Evolutionary conservation across 2,113 vertebrate species (phyloP).

Genomic region (Takifugu flavidus): DNA sequence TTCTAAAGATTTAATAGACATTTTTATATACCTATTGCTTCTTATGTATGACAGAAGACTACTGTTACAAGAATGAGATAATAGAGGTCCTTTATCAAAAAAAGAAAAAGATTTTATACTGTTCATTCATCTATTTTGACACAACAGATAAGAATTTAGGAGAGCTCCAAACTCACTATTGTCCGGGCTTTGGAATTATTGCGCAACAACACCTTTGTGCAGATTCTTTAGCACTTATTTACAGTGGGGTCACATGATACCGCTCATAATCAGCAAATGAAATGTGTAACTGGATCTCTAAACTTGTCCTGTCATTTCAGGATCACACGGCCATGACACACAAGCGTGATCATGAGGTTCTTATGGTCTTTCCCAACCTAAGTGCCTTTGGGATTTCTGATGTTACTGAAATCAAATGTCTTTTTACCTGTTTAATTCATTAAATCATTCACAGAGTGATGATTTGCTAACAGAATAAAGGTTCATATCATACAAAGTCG

Average conservation of each 20-base stretch:
- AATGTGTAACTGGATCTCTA: conserved; percentile 4
- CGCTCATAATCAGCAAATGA: conserved; percentile 21
- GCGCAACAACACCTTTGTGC: neutral
- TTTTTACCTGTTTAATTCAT: neutral
- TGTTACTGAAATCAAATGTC: neutral
- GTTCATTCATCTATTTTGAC: too few relatives aligned
- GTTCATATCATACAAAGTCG: neutral
- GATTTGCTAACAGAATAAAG: neutral
- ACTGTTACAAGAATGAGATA: too few relatives aligned
- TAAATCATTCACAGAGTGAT: neutral
- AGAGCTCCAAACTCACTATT: too few relatives aligned
- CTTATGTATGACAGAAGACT: too few relatives aligned
- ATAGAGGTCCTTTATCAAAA: too few relatives aligned
- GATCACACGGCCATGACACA: neutral
- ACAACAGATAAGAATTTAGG: too few relatives aligned
- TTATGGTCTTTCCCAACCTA: neutral
- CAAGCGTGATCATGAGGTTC: conserved; percentile 5
- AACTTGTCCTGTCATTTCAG: neutral
- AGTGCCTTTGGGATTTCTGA: neutral
- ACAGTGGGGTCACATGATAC: conserved; percentile 3
- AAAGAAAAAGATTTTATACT: too few relatives aligned
- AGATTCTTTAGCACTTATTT: neutral
- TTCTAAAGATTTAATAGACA: too few relatives aligned
- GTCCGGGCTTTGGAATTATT: neutral
- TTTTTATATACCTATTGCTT: too few relatives aligned